Evolutionary conservation across 2,797 vertebrate species (phyloP).

Genomic region (Chiloscyllium punctatum): DNA sequence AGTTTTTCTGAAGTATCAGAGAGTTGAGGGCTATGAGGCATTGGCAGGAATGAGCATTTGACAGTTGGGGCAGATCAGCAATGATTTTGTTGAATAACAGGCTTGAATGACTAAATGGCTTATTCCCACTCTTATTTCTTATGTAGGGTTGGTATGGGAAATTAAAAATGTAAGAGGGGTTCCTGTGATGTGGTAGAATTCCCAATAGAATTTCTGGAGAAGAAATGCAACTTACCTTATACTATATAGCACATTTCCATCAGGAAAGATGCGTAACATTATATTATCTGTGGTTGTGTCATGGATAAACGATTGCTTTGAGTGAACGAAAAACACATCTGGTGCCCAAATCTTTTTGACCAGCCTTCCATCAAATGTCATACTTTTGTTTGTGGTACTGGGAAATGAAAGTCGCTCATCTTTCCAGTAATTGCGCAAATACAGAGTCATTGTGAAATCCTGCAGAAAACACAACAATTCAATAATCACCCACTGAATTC

Average conservation of each 20-base stretch:
- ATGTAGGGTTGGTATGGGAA: background rate
- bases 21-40: too few species aligned
- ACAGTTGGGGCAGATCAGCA: too few species aligned
- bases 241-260: conserved; percentile 92
- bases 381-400: conserved; percentile 87
- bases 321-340: conserved; percentile 94
- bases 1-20: too few species aligned
- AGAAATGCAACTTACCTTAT: conserved; percentile 68
- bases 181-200: background rate
- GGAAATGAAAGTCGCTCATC: conserved; percentile 83
- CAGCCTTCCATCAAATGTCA: conserved; percentile 89
- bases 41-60: too few species aligned
- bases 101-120: too few species aligned
- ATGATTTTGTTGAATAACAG: too few species aligned
- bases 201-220: background rate
- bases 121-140: too few species aligned
- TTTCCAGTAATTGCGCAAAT: conserved; percentile 93
- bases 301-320: conserved; percentile 90
- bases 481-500: background rate
- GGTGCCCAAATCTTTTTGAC: conserved; percentile 99
- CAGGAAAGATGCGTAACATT: conserved; percentile 89
- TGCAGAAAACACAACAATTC: conserved; percentile 44
- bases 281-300: conserved; percentile 93
- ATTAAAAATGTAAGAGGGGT: background rate
- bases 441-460: conserved; percentile 97